Evolutionary conservation across 2,888 invertebrate species (phyloP).

Genomic region (Teleogryllus oceanicus): DNA sequence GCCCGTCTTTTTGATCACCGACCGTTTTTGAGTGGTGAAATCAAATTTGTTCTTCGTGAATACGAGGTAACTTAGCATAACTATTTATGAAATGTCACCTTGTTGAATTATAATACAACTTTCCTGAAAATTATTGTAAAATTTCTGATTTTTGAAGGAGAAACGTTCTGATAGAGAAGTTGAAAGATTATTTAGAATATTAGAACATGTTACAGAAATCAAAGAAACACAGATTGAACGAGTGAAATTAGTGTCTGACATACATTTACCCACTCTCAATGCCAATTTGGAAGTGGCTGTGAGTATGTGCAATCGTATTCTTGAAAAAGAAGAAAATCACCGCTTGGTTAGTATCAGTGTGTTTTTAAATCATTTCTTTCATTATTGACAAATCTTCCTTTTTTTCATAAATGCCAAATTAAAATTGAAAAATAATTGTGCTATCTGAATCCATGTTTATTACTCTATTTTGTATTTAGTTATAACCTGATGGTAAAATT

Average conservation of each 20-base stretch:
- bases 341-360: constrained; percentile 51
- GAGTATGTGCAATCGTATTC: constrained; percentile 59
- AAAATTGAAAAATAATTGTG: no score
- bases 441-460: no score
- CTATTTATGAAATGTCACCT: no score
- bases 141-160: constrained; percentile 54
- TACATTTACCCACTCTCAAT: constrained; percentile 59
- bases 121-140: no score
- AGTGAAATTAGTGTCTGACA: constrained; percentile 60
- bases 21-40: constrained; percentile 81
- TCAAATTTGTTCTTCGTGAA: constrained; percentile 75
- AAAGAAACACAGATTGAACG: constrained; percentile 70
- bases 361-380: no score
- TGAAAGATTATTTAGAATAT: constrained; percentile 69
- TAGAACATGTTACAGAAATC: constrained; percentile 73
- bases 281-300: constrained; percentile 65
- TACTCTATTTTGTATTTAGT: no score
- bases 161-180: constrained; percentile 76
- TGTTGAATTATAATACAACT: no score
- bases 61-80: constrained; percentile 65
- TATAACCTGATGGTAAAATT: no score
- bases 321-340: constrained; percentile 57
- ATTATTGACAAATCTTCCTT: no score
- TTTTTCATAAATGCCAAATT: no score
- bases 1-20: constrained; percentile 81